phyloP scores from a whole-genome alignment of 2,888 invertebrate genomes.

The Cerastis leucographa region DNA sequence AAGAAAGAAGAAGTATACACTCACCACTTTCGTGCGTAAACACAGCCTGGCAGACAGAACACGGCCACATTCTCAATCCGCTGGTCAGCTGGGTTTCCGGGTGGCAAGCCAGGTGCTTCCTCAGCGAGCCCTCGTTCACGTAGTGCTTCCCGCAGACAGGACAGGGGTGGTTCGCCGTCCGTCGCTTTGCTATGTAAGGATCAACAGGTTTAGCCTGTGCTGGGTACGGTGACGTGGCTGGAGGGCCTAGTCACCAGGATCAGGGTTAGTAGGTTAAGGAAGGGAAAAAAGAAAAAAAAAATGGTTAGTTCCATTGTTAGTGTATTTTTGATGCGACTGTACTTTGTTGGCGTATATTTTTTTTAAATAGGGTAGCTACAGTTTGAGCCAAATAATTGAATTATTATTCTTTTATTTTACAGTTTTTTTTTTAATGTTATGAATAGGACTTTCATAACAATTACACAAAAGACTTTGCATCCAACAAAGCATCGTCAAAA shows the following conservation, averaged over 20 bases:
- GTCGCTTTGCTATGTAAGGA: slow-evolving; percentile 97
- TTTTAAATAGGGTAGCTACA: background rate
- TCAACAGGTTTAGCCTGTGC: slow-evolving; percentile 91
- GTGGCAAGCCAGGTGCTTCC: slow-evolving; percentile 98
- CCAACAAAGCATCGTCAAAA: slow-evolving; percentile 68
- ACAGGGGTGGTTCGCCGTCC: slow-evolving; percentile 98
- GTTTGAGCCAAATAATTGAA: background rate
- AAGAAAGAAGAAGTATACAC: slow-evolving; percentile 58
- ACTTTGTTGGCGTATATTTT: slow-evolving; percentile 41
- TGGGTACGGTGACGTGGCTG: slow-evolving; percentile 92
- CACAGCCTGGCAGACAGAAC: slow-evolving; percentile 98
- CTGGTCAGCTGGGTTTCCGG: slow-evolving; percentile 97
- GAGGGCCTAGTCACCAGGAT: slow-evolving; percentile 91
- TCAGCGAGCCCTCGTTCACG: slow-evolving; percentile 97
- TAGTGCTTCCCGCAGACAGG: slow-evolving; percentile 99
- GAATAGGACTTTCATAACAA: slow-evolving; percentile 28
- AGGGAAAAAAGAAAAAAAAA: slow-evolving; percentile 76
- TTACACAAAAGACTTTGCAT: slow-evolving; percentile 28
- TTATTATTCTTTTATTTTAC: background rate
- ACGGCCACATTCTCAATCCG: slow-evolving; percentile 98
- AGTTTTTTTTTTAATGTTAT: background rate
- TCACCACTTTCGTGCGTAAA: slow-evolving; percentile 98
- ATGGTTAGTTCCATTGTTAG: slow-evolving; percentile 85
- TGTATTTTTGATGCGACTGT: slow-evolving; percentile 44
- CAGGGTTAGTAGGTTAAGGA: slow-evolving; percentile 88